Conservation (phyloP, 2,888 invertebrate genomes). For the Caenorhabditis angaria region DNA sequence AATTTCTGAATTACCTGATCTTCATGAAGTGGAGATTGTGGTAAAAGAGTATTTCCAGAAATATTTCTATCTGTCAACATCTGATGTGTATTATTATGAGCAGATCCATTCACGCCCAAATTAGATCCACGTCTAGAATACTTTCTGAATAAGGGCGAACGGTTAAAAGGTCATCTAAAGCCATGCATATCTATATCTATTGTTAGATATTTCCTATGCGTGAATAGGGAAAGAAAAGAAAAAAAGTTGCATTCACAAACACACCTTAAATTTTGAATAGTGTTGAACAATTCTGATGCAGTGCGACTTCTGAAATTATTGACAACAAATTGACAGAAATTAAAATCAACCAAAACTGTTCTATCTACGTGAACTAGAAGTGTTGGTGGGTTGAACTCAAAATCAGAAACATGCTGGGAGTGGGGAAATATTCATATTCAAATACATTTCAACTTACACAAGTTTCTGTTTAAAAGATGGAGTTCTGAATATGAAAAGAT, state of each 20-base stretch:
- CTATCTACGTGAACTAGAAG: too few species aligned
- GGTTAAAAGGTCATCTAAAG: background rate
- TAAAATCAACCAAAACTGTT: background rate
- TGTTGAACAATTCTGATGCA: constrained; percentile 64
- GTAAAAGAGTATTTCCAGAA: constrained; percentile 65
- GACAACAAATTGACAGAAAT: background rate
- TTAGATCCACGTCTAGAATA: background rate
- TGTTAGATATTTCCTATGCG: background rate
- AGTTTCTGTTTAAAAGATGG: constrained; percentile 2
- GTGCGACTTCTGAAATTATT: constrained; percentile 52
- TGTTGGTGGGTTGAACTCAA: background rate
- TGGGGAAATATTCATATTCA: background rate
- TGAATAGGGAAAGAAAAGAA: background rate
- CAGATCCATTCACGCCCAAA: background rate
- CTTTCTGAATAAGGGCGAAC: background rate
- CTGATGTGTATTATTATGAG: constrained; percentile 9
- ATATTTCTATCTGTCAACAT: constrained; percentile 64
- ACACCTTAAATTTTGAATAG: constrained; percentile 48
- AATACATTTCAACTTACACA: constrained; percentile 4
- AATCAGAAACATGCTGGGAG: background rate
- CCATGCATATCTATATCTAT: background rate
- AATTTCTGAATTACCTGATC: constrained; percentile 44
- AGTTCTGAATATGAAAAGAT: background rate
- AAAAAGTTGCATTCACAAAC: constrained; percentile 7
- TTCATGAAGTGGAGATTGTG: constrained; percentile 67